Evolutionary conservation across 2,797 vertebrate genomes (phyloP), one percentile per base, ranked within the genome.

Genomic region (Falco biarmicus): DNA sequence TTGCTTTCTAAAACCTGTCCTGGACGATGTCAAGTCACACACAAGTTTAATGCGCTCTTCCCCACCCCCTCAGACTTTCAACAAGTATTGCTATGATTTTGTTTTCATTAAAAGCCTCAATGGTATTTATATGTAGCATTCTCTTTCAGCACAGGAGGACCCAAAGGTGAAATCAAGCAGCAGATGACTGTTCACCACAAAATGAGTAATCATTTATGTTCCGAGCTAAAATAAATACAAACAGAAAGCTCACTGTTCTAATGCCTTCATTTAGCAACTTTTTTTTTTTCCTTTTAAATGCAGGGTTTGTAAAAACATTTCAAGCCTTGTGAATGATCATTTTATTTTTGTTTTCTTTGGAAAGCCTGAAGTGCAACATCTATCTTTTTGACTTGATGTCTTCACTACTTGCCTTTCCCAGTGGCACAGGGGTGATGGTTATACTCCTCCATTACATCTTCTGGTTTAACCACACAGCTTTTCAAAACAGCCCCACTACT

Each of bases 261-360:
- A 77, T 78, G 71, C 64, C 84, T 92, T 87, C 68, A 71, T 65
- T 94, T 87, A 81, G 48, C 56, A 89, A 83, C 56, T 56, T 50
- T 24, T 64, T 78, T 89, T 43, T 73, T 60, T 3, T 25, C 9
- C 19, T 70, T 87, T 86, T 84, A 79, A 94, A 96, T 32, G 37
- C 31, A 29, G 3, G n/a, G 22, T 93, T 92, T 94, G 48, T 91
- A 69, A 85, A 95, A 93, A 81, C 63, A 78, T 89, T 87, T 85
- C 2, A 1, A 90, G 54, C 50, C 85, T 81, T 66, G 28, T 61
- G 73, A 83, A 80, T 39, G 31, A n/a, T 90, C 20, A 68, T 83
- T 94, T 94, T 76, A 81, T 82, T 91, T 81, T 53, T 92, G 54
- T 94, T 95, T 95, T 87, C 65, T 63, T 94, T 97, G 90, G 82